Percentiles rank a stretch among this genome's conserved stretches.
phyloP scores from a whole-genome alignment of 2,888 invertebrate species.

The Drosophila koepferae region DNA sequence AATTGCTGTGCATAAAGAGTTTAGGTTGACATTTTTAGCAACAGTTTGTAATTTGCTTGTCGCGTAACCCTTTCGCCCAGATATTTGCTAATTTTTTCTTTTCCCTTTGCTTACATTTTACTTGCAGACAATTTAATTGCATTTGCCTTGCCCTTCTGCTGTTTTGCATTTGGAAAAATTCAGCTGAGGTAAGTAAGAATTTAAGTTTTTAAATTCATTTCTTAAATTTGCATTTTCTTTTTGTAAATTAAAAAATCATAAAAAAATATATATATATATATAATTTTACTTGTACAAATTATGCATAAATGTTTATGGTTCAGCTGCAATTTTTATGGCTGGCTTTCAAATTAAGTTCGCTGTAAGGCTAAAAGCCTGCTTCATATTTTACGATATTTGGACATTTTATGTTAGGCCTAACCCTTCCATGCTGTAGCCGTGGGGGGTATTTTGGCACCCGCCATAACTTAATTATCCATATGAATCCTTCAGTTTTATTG shows the following conservation, averaged over 20 bases:
- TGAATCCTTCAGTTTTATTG: slow-evolving; percentile 74
- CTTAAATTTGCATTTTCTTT: neutral
- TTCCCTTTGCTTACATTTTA: slow-evolving; percentile 40
- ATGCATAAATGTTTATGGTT: slow-evolving; percentile 44
- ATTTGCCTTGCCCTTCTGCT: slow-evolving; percentile 51
- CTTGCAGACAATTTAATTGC: slow-evolving; percentile 76
- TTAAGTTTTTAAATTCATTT: neutral
- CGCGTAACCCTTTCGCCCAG: slow-evolving; percentile 50
- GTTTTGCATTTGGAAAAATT: slow-evolving; percentile 60
- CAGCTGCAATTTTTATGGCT: slow-evolving; percentile 47
- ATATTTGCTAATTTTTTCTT: slow-evolving; percentile 56
- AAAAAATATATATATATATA: slow-evolving; percentile 16
- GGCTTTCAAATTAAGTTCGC: slow-evolving; percentile 49
- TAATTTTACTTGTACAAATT: slow-evolving; percentile 36
- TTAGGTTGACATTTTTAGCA: slow-evolving; percentile 75
- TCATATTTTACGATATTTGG: slow-evolving; percentile 62
- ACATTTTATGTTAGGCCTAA: slow-evolving; percentile 57
- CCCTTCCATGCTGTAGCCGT: slow-evolving; percentile 11
- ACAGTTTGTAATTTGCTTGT: slow-evolving; percentile 78
- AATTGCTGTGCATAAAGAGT: slow-evolving; percentile 71
- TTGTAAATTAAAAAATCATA: slow-evolving; percentile 36
- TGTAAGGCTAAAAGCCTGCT: slow-evolving; percentile 30
- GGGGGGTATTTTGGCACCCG: slow-evolving; percentile 48
- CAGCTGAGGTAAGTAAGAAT: slow-evolving; percentile 27
- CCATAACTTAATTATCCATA: slow-evolving; percentile 79